phyloP scores from a whole-genome alignment of 2,113 vertebrate species.

The Mystacornis crossleyi region DNA sequence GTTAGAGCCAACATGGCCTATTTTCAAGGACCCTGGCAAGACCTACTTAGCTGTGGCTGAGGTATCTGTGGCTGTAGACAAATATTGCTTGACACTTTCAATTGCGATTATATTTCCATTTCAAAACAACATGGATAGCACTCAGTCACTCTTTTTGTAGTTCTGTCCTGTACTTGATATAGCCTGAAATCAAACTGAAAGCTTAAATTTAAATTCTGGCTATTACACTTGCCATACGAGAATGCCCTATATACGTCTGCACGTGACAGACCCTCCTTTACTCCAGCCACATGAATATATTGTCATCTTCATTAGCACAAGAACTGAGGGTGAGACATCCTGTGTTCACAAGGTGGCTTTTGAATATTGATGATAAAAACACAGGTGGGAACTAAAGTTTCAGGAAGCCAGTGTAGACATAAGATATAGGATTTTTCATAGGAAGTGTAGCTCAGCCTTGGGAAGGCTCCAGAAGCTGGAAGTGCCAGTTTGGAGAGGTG shows the following conservation, averaged over 20 bases:
- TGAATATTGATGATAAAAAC: neutral
- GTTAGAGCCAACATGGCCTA: neutral
- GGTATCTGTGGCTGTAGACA: neutral
- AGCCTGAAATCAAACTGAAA: neutral
- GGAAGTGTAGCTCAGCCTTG: neutral
- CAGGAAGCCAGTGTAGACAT: neutral
- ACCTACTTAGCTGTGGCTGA: neutral
- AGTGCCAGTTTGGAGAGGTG: neutral
- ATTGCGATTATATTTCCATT: neutral
- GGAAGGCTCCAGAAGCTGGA: neutral
- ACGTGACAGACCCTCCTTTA: neutral
- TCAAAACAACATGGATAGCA: neutral
- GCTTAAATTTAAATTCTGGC: neutral
- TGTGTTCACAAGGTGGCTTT: neutral
- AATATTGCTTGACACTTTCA: neutral
- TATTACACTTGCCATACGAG: neutral
- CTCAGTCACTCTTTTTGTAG: neutral
- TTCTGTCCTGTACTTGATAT: neutral
- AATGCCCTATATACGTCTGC: neutral
- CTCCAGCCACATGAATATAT: neutral
- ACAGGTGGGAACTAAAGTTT: neutral
- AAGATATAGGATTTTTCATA: neutral
- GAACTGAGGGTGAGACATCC: neutral
- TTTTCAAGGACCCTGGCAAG: slow-evolving; percentile 18
- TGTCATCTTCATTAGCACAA: neutral